Conservation (phyloP, 1,140 invertebrate genomes). For the Meloidogyne hapla region DNA sequence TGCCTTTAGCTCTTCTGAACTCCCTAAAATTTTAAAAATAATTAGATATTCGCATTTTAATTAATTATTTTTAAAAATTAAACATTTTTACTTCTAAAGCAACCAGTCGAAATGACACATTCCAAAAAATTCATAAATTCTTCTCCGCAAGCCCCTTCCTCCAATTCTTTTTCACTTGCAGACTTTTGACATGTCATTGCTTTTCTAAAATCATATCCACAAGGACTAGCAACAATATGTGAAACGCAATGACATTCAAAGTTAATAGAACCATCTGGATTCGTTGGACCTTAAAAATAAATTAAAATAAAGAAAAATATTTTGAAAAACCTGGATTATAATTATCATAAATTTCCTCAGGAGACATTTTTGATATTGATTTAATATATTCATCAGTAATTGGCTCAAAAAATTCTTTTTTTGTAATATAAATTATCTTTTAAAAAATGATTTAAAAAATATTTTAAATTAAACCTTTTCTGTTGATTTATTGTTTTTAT, state of each 20-base stretch:
- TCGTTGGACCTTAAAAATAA: slow-evolving; percentile 50
- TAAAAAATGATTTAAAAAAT: background rate
- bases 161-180: slow-evolving; percentile 43
- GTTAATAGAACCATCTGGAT: slow-evolving; percentile 57
- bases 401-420: slow-evolving; percentile 49
- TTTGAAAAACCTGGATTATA: slow-evolving; percentile 54
- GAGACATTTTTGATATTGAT: slow-evolving; percentile 37
- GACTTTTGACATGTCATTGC: slow-evolving; percentile 59
- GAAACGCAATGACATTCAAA: slow-evolving; percentile 62
- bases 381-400: slow-evolving; percentile 51
- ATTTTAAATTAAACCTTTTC: background rate
- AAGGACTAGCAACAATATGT: slow-evolving; percentile 59
- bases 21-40: background rate
- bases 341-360: slow-evolving; percentile 45
- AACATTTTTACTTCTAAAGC: slow-evolving; percentile 43
- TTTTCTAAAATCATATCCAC: slow-evolving; percentile 56
- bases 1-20: background rate
- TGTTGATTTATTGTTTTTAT: background rate
- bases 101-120: slow-evolving; percentile 55
- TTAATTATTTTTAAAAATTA: background rate
- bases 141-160: slow-evolving; percentile 57
- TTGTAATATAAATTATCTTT: slow-evolving; percentile 43
- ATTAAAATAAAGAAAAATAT: slow-evolving; percentile 8
- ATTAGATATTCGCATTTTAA: no score
- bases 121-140: slow-evolving; percentile 58